Conservation (phyloP, 1,140 invertebrate species). For the Ips typographus region DNA sequence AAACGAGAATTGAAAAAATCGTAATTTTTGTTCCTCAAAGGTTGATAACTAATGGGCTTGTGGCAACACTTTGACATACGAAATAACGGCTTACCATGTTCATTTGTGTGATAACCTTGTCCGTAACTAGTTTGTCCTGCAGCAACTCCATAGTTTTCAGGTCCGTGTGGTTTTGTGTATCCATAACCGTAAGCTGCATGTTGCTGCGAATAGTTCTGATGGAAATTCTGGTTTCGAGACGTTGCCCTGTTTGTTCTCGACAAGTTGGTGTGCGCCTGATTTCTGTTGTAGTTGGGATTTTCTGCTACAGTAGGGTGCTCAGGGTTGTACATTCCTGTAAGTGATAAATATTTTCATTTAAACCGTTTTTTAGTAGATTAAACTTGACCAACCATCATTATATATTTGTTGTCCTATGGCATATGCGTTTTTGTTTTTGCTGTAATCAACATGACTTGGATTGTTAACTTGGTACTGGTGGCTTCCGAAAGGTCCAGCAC, state of each 20-base stretch:
- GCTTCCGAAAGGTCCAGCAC: constrained; percentile 41
- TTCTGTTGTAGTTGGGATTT: constrained; percentile 53
- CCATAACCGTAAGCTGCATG: constrained; percentile 48
- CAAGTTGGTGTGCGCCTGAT: constrained; percentile 44
- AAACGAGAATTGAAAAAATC: neutral
- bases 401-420: constrained; percentile 48
- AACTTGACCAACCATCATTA: constrained; percentile 24
- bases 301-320: constrained; percentile 47
- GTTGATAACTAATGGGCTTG: no score
- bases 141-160: constrained; percentile 51
- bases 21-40: neutral
- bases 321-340: constrained; percentile 57
- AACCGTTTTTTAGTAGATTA: neutral
- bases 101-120: constrained; percentile 43
- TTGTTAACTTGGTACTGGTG: constrained; percentile 50
- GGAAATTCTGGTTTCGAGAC: constrained; percentile 44
- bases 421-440: constrained; percentile 46
- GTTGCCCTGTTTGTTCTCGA: constrained; percentile 31
- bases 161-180: constrained; percentile 52
- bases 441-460: constrained; percentile 45
- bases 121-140: constrained; percentile 49
- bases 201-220: constrained; percentile 51
- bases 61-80: no score
- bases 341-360: constrained; percentile 33
- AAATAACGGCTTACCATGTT: constrained; percentile 19